Evolutionary conservation across 2,888 invertebrate genomes (phyloP).

Genomic region (Cryptophagus acutangulus): DNA sequence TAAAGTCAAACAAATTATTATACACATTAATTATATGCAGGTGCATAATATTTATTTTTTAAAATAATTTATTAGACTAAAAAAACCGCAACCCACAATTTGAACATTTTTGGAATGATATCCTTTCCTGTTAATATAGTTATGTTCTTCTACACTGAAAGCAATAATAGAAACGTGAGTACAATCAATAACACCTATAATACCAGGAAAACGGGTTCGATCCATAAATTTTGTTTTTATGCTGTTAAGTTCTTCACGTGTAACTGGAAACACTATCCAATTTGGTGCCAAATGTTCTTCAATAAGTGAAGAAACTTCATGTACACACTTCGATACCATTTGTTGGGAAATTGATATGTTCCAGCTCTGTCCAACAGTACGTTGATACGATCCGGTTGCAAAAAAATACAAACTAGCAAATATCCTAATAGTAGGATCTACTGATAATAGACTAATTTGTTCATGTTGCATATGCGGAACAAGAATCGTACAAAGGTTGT

Average conservation of each 20-base stretch:
- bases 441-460: neutral
- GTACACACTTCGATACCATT: neutral
- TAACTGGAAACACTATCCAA: neutral
- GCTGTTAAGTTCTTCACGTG: neutral
- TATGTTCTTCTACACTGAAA: neutral
- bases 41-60: neutral
- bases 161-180: neutral
- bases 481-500: neutral
- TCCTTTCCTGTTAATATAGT: neutral
- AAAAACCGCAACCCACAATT: neutral
- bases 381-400: slow-evolving; percentile 1
- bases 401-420: neutral
- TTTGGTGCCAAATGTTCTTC: neutral
- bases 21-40: too few relatives aligned
- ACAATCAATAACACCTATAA: neutral
- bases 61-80: neutral
- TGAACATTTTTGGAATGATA: neutral
- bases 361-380: neutral
- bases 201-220: neutral
- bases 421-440: neutral
- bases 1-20: too few relatives aligned
- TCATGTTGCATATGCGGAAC: neutral
- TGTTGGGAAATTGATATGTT: neutral
- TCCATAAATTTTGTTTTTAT: neutral
- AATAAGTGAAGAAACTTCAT: neutral